phyloP scores from a whole-genome alignment of 2,888 invertebrate genomes.

The Halictus quadricinctus region DNA sequence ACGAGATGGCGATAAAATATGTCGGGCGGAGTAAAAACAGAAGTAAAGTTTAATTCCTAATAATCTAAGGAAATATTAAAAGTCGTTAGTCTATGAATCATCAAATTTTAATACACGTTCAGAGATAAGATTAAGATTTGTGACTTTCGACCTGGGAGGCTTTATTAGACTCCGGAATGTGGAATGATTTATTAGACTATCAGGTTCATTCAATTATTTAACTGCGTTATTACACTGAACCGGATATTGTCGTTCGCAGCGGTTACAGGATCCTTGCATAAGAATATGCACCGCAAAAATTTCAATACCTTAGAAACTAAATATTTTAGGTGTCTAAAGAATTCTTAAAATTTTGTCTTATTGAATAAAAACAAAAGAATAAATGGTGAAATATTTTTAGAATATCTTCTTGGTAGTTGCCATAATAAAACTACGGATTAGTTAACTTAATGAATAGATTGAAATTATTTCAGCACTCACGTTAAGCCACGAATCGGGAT shows the following conservation, averaged over 20 bases:
- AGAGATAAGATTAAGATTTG: slow-evolving; percentile 7
- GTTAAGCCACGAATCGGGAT: slow-evolving; percentile 74
- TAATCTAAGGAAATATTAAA: background rate
- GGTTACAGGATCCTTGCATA: background rate
- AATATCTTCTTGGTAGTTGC: background rate
- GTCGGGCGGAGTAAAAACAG: background rate
- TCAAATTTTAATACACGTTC: slow-evolving; percentile 4
- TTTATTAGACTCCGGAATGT: slow-evolving; percentile 20
- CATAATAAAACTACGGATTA: background rate
- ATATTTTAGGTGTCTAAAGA: background rate
- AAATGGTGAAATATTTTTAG: background rate
- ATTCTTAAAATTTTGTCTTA: background rate
- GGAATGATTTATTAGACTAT: slow-evolving; percentile 24
- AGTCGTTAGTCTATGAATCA: slow-evolving; percentile 4
- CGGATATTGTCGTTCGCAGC: background rate
- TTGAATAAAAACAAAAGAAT: too few relatives aligned
- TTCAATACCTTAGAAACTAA: background rate
- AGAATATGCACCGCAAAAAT: background rate
- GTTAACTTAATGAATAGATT: background rate
- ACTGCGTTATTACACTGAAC: slow-evolving; percentile 26
- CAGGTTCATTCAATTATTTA: slow-evolving; percentile 17
- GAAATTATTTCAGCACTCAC: slow-evolving; percentile 28
- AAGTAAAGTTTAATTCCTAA: background rate
- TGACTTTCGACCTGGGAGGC: background rate
- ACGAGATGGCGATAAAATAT: background rate